phyloP scores from a whole-genome alignment of 2,113 vertebrate species.

The Scytalopus superciliaris region DNA sequence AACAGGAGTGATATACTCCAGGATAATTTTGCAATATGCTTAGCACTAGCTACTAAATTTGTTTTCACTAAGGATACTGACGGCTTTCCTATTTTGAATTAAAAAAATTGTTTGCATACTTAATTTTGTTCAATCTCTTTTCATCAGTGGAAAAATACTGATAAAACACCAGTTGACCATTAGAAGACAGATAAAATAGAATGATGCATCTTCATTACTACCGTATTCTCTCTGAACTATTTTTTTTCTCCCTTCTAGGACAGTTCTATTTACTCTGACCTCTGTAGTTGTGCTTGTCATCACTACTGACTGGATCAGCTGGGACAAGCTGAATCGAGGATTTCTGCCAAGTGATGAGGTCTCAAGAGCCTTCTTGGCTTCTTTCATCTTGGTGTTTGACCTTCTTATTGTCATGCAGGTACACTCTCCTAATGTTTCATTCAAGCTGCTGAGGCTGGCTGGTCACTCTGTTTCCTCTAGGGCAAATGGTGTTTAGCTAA shows the following conservation, averaged over 20 bases:
- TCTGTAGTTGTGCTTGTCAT: constrained; percentile 95
- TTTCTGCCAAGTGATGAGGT: constrained; percentile 98
- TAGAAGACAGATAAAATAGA: background rate
- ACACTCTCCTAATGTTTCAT: constrained; percentile 59
- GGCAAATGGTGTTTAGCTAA: background rate
- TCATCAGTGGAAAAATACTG: background rate
- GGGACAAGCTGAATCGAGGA: constrained; percentile 96
- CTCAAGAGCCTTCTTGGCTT: constrained; percentile 96
- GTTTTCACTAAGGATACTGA: background rate
- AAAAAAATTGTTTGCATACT: background rate
- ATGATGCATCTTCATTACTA: background rate
- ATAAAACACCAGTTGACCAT: background rate
- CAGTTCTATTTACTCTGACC: constrained; percentile 91
- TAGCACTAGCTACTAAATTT: background rate
- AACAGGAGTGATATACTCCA: background rate
- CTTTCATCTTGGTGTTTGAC: constrained; percentile 99
- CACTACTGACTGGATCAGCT: constrained; percentile 99
- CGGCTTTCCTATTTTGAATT: constrained; percentile 2
- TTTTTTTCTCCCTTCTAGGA: constrained; percentile 77
- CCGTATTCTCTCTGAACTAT: background rate
- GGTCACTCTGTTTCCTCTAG: background rate
- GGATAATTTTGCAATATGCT: background rate
- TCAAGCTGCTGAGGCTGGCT: background rate
- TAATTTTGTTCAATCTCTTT: background rate
- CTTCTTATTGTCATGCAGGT: constrained; percentile 99